These are phyloP conservation scores for Lanius ludovicianus DNA, from an alignment of 2,113 vertebrate species.

Conservation along the genomic window DNA sequence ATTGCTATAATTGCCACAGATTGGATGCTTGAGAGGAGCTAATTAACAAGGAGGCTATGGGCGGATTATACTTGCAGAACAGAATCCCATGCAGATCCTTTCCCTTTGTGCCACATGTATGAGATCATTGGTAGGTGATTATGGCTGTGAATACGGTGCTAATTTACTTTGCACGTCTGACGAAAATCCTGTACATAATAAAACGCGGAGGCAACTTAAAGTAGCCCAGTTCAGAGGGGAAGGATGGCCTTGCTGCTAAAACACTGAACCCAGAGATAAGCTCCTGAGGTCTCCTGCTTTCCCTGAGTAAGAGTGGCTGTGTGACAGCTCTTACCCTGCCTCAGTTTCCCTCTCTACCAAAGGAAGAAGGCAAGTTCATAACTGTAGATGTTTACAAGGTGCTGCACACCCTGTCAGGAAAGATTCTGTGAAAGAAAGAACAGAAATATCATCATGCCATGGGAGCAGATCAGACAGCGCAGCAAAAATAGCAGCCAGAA, in stretches of 20 bases:
- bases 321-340: background rate
- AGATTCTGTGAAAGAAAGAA: background rate
- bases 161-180: constrained; percentile 75
- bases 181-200: constrained; percentile 71
- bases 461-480: background rate
- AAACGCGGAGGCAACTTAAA: constrained; percentile 56
- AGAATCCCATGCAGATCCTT: constrained; percentile 71
- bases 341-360: constrained; percentile 9
- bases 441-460: background rate
- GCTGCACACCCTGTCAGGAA: background rate
- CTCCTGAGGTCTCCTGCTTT: background rate
- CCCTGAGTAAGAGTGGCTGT: background rate
- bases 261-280: background rate
- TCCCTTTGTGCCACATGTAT: constrained; percentile 72
- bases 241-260: background rate
- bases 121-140: constrained; percentile 76
- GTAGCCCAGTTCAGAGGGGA: constrained; percentile 35
- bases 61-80: constrained; percentile 73
- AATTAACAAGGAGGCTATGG: constrained; percentile 74
- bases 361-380: background rate
- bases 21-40: constrained; percentile 72
- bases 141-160: constrained; percentile 69
- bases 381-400: background rate
- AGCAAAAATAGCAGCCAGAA: constrained; percentile 38
- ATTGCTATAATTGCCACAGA: constrained; percentile 81